Percentiles rank a stretch among this genome's conserved stretches.
Evolutionary conservation across 2,113 vertebrate genomes (phyloP).

Genomic region (Fulmarus glacialis): DNA sequence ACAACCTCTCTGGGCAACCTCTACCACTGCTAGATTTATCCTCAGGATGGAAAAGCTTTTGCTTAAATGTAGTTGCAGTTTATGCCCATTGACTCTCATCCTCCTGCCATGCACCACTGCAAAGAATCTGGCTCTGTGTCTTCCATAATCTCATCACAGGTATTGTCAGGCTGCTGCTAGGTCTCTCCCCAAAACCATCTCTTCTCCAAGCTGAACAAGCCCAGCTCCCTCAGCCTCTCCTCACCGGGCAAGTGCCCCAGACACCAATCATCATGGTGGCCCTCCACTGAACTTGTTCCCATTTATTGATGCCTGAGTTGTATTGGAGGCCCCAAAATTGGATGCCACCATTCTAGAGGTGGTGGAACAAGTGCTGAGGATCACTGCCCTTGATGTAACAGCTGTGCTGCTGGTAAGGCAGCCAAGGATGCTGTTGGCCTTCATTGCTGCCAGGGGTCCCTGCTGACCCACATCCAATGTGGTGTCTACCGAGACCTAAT

Average conservation of each 20-base stretch:
- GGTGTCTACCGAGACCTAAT: not conserved
- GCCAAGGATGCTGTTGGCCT: not conserved
- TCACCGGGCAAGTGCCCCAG: not conserved
- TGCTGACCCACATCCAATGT: not conserved
- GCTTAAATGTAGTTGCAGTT: not conserved
- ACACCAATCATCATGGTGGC: too few relatives aligned
- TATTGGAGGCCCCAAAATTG: not conserved
- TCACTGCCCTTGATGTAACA: not conserved
- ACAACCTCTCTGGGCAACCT: not conserved
- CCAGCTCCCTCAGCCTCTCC: not conserved
- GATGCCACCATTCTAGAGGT: not conserved
- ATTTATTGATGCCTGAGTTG: not conserved
- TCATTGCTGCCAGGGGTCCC: not conserved
- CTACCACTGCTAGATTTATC: not conserved
- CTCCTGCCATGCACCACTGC: not conserved
- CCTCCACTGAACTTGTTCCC: not conserved
- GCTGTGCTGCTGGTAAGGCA: not conserved
- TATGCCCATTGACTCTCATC: not conserved
- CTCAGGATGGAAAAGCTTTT: not conserved
- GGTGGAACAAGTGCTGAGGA: not conserved
- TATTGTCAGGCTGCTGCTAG: not conserved
- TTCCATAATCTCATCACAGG: not conserved
- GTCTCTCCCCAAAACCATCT: not conserved
- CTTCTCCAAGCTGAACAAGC: not conserved
- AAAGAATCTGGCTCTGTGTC: not conserved